Conservation (phyloP, 2,888 invertebrate species). For the Phytoseiulus persimilis region DNA sequence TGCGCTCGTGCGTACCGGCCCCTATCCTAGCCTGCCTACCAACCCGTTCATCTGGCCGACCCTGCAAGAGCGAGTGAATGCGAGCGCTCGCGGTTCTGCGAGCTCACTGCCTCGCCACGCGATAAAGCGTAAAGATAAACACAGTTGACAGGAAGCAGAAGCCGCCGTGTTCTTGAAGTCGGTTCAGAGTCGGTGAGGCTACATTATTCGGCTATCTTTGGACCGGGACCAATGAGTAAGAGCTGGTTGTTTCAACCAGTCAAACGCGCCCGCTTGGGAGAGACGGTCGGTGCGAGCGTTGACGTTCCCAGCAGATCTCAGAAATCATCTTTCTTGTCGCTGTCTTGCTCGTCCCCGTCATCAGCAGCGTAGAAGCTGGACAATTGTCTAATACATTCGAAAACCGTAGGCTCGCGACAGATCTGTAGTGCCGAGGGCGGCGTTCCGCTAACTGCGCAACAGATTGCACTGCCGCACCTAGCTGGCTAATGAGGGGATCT, state of each 20-base stretch:
- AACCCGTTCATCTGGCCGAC: not conserved
- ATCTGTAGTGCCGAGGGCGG: not conserved
- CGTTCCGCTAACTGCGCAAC: not conserved
- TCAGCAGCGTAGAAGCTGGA: not conserved
- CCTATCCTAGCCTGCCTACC: not conserved
- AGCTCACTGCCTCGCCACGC: not conserved
- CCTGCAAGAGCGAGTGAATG: not conserved
- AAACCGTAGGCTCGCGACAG: not conserved
- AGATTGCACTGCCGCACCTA: not conserved
- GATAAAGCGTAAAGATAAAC: constrained; percentile 5
- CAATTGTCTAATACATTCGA: not conserved
- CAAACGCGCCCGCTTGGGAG: not conserved
- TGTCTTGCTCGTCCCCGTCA: not conserved
- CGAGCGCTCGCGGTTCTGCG: not conserved
- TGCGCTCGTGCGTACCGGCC: not conserved
- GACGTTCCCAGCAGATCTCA: not conserved
- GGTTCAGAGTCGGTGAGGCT: not conserved
- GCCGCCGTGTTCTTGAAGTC: not conserved
- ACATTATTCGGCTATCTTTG: not conserved
- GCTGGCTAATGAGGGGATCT: not conserved
- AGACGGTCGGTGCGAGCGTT: not conserved
- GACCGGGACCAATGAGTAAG: not conserved
- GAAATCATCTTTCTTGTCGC: not conserved
- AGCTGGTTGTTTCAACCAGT: not conserved
- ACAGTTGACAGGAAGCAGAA: not conserved